These are phyloP conservation scores for Sebastolobus alascanus DNA, from an alignment of 2,797 vertebrate species.

Conservation along the genomic window DNA sequence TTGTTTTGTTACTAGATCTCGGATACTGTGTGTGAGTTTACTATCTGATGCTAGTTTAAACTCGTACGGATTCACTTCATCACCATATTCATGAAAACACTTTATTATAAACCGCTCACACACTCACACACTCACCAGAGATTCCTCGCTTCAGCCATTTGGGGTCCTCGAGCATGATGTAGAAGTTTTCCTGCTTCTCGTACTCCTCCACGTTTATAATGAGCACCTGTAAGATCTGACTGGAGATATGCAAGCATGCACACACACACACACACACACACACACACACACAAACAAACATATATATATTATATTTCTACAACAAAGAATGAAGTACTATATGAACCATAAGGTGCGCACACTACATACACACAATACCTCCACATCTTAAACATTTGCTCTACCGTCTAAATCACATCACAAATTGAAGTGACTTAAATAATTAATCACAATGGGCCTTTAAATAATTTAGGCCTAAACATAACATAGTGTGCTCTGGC, in stretches of 20 bases:
- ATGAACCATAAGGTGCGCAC: not conserved
- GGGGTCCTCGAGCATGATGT: conserved; percentile 92
- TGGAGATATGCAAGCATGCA: conserved; percentile 74
- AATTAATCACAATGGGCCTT: conserved; percentile 64
- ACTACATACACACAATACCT: not conserved
- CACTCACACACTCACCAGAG: conserved; percentile 84
- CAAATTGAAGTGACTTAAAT: conserved; percentile 70
- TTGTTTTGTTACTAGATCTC: conserved; percentile 69
- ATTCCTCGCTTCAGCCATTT: conserved; percentile 93
- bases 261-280: conserved; percentile 28
- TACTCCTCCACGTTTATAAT: conserved; percentile 94
- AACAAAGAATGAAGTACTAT: not conserved
- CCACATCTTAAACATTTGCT: conserved; percentile 53
- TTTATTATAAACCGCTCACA: too few relatives aligned
- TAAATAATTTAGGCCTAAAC: conserved; percentile 75
- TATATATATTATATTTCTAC: not conserved
- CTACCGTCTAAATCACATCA: conserved; percentile 74
- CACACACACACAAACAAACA: conserved; percentile 24
- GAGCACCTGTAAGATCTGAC: conserved; percentile 90
- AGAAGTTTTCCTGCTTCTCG: conserved; percentile 96
- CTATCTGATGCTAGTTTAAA: not conserved
- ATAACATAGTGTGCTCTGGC: conserved; percentile 28
- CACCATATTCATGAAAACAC: too few relatives aligned
- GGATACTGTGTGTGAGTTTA: not conserved
- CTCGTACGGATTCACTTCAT: too few relatives aligned